These are phyloP conservation scores for Dasysyrphus tricinctus DNA, from an alignment of 2,888 invertebrate species.

Conservation along the genomic window DNA sequence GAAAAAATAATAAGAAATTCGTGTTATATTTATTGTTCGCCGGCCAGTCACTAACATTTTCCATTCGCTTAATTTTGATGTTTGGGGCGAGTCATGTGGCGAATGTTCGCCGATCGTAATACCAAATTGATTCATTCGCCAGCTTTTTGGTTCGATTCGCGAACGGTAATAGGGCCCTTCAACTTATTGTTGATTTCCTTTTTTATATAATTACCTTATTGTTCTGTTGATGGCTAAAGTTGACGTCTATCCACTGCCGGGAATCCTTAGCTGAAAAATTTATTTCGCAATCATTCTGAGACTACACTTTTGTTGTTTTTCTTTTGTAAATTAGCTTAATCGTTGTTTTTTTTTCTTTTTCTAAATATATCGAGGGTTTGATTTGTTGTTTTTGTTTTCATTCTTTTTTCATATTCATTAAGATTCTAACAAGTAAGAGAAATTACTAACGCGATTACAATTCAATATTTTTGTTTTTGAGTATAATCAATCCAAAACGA, in stretches of 20 bases:
- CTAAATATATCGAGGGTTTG: constrained; percentile 56
- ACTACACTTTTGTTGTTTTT: constrained; percentile 49
- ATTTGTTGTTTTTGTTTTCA: constrained; percentile 24
- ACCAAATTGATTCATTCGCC: too few species aligned
- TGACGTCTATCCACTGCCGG: not conserved
- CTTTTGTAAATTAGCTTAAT: constrained; percentile 61
- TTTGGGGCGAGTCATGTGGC: too few species aligned
- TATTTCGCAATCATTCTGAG: constrained; percentile 60
- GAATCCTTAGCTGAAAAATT: constrained; percentile 54
- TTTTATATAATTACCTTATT: constrained; percentile 1
- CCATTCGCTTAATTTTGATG: too few species aligned
- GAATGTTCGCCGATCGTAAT: too few species aligned
- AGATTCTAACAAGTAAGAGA: constrained; percentile 63
- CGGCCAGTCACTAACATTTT: too few species aligned
- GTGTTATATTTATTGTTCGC: too few species aligned
- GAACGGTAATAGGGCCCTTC: too few species aligned
- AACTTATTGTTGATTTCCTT: not conserved
- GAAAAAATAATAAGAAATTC: too few species aligned
- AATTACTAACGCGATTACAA: constrained; percentile 62
- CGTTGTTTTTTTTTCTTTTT: constrained; percentile 47
- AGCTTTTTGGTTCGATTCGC: too few species aligned
- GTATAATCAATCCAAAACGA: constrained; percentile 45
- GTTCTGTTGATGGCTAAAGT: not conserved
- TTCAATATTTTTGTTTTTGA: constrained; percentile 46
- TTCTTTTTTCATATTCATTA: constrained; percentile 56